These are phyloP conservation scores for Rhopilema esculentum DNA, from an alignment of 30 jellyfish, hydroid and myxozoan species.

Conservation along the genomic window DNA sequence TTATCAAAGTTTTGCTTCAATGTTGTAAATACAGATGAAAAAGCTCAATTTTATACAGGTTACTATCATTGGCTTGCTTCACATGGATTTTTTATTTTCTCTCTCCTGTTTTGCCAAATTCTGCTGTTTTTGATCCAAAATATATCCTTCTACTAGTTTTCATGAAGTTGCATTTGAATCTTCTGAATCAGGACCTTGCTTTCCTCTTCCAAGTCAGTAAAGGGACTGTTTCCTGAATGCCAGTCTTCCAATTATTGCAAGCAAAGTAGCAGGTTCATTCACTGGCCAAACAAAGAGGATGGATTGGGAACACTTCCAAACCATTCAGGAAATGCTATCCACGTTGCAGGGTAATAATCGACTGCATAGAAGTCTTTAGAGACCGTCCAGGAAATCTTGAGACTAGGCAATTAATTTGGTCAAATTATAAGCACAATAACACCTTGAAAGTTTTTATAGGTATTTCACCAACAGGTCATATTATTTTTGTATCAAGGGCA, in stretches of 20 bases:
- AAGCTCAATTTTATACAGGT: constrained; percentile 19
- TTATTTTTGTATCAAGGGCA: constrained; percentile 33
- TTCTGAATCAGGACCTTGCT: constrained; percentile 33
- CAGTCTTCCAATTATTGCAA: constrained; percentile 7
- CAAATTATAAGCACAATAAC: constrained; percentile 31
- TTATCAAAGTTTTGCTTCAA: constrained; percentile 6
- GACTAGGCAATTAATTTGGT: constrained; percentile 30
- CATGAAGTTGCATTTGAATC: constrained; percentile 30
- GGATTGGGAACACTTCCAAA: constrained; percentile 6
- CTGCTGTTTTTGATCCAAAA: background rate
- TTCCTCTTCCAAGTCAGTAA: constrained; percentile 9
- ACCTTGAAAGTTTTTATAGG: constrained; percentile 11
- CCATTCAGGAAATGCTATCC: background rate
- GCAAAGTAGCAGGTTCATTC: background rate
- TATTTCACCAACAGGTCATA: background rate
- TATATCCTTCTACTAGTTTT: background rate
- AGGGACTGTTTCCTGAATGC: constrained; percentile 8
- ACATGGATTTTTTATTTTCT: background rate
- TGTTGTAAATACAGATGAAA: background rate
- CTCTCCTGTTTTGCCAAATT: background rate
- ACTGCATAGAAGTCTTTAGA: constrained; percentile 31
- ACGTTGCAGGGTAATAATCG: constrained; percentile 29
- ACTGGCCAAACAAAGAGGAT: background rate
- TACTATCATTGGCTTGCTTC: constrained; percentile 30
- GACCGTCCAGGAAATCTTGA: constrained; percentile 10